Evolutionary conservation across 2,888 invertebrate genomes (phyloP).

Genomic region (Volucella inflata): DNA sequence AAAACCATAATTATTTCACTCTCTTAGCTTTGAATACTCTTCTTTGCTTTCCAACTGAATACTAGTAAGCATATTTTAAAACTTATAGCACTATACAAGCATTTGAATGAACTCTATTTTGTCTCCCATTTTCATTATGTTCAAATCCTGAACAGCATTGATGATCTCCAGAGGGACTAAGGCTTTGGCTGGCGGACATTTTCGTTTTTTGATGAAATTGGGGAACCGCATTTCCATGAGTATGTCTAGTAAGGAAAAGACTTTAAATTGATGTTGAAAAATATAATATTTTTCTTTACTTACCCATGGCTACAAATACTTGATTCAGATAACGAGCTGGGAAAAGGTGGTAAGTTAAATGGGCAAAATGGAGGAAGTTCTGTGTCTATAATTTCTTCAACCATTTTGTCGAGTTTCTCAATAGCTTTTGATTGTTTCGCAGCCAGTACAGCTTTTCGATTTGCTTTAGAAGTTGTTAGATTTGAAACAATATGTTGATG

Average conservation of each 20-base stretch:
- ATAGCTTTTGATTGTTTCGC: constrained; percentile 83
- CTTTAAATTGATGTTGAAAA: background rate
- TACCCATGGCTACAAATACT: constrained; percentile 82
- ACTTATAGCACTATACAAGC: constrained; percentile 82
- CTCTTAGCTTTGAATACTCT: too few relatives aligned
- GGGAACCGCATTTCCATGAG: constrained; percentile 76
- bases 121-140: constrained; percentile 79
- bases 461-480: constrained; percentile 80
- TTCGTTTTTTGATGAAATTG: constrained; percentile 78
- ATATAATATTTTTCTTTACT: constrained; percentile 41
- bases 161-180: constrained; percentile 81
- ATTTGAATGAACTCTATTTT: constrained; percentile 82
- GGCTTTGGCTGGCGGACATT: constrained; percentile 82
- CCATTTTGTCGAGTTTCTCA: constrained; percentile 84
- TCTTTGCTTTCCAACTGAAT: too few relatives aligned
- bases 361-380: constrained; percentile 80
- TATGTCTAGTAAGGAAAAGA: constrained; percentile 72
- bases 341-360: constrained; percentile 79
- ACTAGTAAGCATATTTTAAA: background rate
- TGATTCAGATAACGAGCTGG: constrained; percentile 82
- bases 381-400: constrained; percentile 83
- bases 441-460: constrained; percentile 81
- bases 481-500: constrained; percentile 79
- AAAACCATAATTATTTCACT: too few relatives aligned
- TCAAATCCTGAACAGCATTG: constrained; percentile 83